Conservation (phyloP, 1,140 invertebrate genomes). For the Ditylenchus dipsaci region DNA sequence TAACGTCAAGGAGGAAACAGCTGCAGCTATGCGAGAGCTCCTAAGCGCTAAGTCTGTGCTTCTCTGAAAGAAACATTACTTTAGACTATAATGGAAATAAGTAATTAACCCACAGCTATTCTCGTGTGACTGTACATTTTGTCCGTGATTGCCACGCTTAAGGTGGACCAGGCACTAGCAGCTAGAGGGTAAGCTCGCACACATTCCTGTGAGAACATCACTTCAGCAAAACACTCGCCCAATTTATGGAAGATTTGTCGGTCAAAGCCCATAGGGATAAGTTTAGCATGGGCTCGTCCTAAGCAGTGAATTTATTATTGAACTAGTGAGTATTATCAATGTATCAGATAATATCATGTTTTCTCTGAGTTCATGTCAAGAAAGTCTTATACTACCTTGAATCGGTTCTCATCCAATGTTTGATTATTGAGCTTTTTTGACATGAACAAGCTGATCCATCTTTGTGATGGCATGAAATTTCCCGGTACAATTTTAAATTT, state of each 20-base stretch:
- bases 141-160: conserved; percentile 48
- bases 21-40: not conserved
- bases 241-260: conserved; percentile 45
- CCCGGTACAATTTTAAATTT: no score
- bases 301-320: conserved; percentile 2
- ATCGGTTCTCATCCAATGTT: no score
- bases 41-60: not conserved
- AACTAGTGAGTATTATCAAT: no score
- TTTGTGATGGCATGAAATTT: no score
- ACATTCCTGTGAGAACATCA: conserved; percentile 43
- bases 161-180: conserved; percentile 45
- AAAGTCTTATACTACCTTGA: no score
- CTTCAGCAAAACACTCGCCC: conserved; percentile 53
- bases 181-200: conserved; percentile 55
- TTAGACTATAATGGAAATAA: no score
- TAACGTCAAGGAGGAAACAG: not conserved
- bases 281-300: conserved; percentile 38
- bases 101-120: conserved; percentile 11
- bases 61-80: not conserved
- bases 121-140: conserved; percentile 46
- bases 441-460: no score
- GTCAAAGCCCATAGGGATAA: conserved; percentile 49
- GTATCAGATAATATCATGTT: no score
- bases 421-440: no score
- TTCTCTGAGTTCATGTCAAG: no score